These are phyloP conservation scores for Drosophila anomalata DNA, from an alignment of 2,888 invertebrate species.

Conservation along the genomic window DNA sequence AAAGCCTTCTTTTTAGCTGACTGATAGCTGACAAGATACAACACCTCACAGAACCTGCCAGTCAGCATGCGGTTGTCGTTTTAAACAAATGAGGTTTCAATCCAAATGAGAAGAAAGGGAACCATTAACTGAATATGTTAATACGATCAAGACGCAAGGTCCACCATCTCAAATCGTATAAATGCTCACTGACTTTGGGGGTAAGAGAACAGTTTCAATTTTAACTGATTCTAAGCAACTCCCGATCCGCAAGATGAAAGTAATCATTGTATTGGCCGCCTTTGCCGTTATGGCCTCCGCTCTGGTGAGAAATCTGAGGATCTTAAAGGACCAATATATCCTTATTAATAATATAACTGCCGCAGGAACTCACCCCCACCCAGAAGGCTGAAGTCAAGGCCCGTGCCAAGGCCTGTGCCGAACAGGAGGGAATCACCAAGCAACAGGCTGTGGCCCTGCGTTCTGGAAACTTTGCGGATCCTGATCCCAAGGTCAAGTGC, in stretches of 20 bases:
- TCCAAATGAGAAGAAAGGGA: slow-evolving; percentile 1
- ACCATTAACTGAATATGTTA: slow-evolving; percentile 10
- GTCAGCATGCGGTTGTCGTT: slow-evolving; percentile 22
- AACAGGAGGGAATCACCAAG: slow-evolving; percentile 61
- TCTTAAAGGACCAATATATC: neutral
- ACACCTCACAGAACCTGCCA: neutral
- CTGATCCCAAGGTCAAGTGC: slow-evolving; percentile 70
- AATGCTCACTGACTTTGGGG: slow-evolving; percentile 27
- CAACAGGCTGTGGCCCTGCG: slow-evolving; percentile 67
- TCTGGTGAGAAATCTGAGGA: slow-evolving; percentile 47
- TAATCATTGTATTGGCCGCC: slow-evolving; percentile 42
- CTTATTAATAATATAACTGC: neutral
- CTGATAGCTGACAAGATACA: slow-evolving; percentile 2
- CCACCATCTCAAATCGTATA: slow-evolving; percentile 38
- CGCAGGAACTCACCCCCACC: slow-evolving; percentile 55
- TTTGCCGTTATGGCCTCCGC: slow-evolving; percentile 41
- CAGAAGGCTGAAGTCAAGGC: slow-evolving; percentile 49
- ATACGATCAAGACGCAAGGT: neutral
- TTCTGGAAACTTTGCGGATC: slow-evolving; percentile 61
- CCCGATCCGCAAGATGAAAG: slow-evolving; percentile 58
- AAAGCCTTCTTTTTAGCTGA: slow-evolving; percentile 1
- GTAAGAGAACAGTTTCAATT: slow-evolving; percentile 31
- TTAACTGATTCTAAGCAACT: neutral
- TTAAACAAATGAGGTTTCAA: too few species aligned
- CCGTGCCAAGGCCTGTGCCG: slow-evolving; percentile 53